phyloP scores from a whole-genome alignment of 2,113 vertebrate genomes.

The Machaerirhynchus nigripectus region DNA sequence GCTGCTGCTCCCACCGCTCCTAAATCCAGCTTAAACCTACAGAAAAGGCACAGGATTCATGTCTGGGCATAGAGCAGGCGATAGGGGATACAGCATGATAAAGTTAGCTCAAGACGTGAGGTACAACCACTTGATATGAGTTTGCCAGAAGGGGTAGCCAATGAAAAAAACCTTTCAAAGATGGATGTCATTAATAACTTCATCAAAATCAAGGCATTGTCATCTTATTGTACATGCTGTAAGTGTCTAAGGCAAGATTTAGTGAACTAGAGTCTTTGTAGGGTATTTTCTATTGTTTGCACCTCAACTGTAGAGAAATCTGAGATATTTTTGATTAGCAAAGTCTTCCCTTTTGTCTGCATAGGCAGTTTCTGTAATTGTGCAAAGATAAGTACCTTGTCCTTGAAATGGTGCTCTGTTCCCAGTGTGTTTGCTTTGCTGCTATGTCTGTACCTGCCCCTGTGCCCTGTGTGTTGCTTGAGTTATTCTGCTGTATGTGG shows the following conservation, averaged over 20 bases:
- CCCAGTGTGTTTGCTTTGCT: not conserved
- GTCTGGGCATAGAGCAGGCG: too few species aligned
- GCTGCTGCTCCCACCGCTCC: too few species aligned
- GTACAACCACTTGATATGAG: rapidly evolving
- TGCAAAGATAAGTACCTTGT: not conserved
- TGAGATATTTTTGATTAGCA: not conserved
- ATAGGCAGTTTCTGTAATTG: not conserved
- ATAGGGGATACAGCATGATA: too few species aligned
- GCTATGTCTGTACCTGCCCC: not conserved
- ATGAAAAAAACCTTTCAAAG: not conserved
- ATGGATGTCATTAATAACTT: not conserved
- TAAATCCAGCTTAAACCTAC: too few species aligned
- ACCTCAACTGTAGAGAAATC: not conserved
- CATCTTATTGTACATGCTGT: rapidly evolving
- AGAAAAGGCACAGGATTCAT: too few species aligned
- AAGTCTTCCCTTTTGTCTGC: not conserved
- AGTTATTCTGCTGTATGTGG: rapidly evolving
- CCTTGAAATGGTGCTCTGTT: not conserved
- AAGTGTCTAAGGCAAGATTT: not conserved
- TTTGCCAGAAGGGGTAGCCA: not conserved
- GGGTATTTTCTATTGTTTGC: not conserved
- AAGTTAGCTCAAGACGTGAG: too few species aligned
- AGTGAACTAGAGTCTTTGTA: not conserved
- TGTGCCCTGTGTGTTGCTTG: not conserved
- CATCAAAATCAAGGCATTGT: not conserved